Evolutionary conservation across 2,113 vertebrate species (phyloP).

Genomic region (Murina feae): DNA sequence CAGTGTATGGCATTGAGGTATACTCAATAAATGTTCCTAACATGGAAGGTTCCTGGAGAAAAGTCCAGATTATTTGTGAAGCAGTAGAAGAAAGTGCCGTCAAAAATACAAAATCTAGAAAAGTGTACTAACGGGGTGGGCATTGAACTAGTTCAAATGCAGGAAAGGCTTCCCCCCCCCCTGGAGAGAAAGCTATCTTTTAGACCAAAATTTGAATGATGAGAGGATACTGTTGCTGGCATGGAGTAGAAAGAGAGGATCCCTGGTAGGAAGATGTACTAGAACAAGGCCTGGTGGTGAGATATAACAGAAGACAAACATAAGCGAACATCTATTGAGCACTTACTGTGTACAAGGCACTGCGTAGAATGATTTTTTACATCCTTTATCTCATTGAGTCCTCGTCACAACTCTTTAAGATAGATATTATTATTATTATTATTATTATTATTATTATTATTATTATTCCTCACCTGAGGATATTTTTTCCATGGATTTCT

Average conservation of each 20-base stretch:
- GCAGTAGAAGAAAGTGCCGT: neutral
- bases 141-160: neutral
- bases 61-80: neutral
- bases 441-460: too few relatives aligned
- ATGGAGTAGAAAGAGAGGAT: neutral
- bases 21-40: neutral
- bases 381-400: neutral
- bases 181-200: neutral
- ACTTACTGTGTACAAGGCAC: neutral
- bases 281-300: neutral
- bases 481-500: too few relatives aligned
- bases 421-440: neutral
- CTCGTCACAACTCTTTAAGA: neutral
- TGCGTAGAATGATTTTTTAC: neutral
- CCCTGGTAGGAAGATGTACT: neutral
- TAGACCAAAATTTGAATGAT: conserved; percentile 5
- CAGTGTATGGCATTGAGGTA: neutral
- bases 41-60: neutral
- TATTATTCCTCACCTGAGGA: too few relatives aligned
- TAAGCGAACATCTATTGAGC: neutral
- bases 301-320: neutral
- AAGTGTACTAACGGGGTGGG: neutral
- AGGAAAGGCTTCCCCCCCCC: neutral
- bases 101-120: conserved; percentile 24
- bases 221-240: neutral